These are phyloP conservation scores for Spheniscus humboldti DNA, from an alignment of 2,797 vertebrate genomes.

Conservation along the genomic window DNA sequence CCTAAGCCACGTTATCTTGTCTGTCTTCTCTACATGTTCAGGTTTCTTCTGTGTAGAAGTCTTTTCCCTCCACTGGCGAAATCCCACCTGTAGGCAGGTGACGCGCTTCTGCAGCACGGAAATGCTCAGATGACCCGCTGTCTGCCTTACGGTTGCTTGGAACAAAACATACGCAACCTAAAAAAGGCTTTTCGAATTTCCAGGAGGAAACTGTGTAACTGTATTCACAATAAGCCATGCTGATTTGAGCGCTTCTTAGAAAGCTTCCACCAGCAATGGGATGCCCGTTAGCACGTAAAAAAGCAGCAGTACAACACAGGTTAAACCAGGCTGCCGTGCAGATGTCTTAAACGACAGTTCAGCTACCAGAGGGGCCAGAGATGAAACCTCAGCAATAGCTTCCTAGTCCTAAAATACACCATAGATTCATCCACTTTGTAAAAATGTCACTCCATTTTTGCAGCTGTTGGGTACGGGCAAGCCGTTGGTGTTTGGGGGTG, in stretches of 20 bases:
- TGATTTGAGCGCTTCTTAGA: neutral
- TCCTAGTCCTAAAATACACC: neutral
- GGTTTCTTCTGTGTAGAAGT: neutral
- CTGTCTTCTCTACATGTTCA: fast-evolving
- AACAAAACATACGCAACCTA: fast-evolving
- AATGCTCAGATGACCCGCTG: neutral
- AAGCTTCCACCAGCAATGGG: neutral
- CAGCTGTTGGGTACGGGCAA: neutral
- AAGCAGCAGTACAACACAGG: neutral
- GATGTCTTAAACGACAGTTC: neutral
- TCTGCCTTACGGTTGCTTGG: neutral
- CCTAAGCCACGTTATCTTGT: neutral
- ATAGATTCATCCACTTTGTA: neutral
- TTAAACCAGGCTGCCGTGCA: neutral
- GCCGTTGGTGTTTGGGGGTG: fast-evolving
- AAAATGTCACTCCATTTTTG: neutral
- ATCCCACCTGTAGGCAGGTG: fast-evolving
- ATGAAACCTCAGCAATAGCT: neutral
- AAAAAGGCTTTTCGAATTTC: neutral
- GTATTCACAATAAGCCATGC: neutral
- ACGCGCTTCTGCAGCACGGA: fast-evolving
- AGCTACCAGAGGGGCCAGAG: neutral
- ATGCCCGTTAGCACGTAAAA: neutral
- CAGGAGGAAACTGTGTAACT: neutral
- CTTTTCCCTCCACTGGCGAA: neutral